These are phyloP conservation scores for Zaprionus camerounensis DNA, from an alignment of 1,140 invertebrate genomes.

Conservation along the genomic window DNA sequence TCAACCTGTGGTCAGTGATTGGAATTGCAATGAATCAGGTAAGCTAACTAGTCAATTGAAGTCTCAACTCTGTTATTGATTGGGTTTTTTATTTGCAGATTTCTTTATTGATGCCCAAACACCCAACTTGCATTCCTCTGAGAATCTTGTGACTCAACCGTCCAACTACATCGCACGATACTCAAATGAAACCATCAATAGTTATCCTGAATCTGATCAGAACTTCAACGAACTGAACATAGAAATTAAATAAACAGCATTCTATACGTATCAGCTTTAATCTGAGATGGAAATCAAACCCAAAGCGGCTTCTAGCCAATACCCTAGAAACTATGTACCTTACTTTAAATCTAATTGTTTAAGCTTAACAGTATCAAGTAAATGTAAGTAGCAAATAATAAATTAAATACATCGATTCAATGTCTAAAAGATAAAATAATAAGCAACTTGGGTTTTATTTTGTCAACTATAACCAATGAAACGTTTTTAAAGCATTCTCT, in stretches of 20 bases:
- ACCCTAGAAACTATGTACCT: slow-evolving; percentile 59
- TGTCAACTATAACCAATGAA: background rate
- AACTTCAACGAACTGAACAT: slow-evolving; percentile 56
- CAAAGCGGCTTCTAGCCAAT: slow-evolving; percentile 70
- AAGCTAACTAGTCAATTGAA: background rate
- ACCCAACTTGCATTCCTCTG: slow-evolving; percentile 25
- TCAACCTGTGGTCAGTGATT: slow-evolving; percentile 70
- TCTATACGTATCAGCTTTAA: slow-evolving; percentile 8
- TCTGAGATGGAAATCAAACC: slow-evolving; percentile 48
- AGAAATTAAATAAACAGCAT: slow-evolving; percentile 47
- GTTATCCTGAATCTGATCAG: slow-evolving; percentile 73
- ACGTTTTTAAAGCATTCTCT: background rate
- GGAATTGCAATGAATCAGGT: slow-evolving; percentile 80
- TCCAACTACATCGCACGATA: slow-evolving; percentile 23
- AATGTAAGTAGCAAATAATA: slow-evolving; percentile 50
- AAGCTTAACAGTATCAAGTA: slow-evolving; percentile 47
- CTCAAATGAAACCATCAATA: slow-evolving; percentile 44
- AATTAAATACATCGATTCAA: slow-evolving; percentile 14
- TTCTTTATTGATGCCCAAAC: slow-evolving; percentile 64
- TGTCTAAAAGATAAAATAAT: background rate
- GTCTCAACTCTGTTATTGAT: background rate
- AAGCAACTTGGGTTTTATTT: no score
- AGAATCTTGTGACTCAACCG: background rate
- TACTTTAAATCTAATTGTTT: slow-evolving; percentile 44
- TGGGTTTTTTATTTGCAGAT: slow-evolving; percentile 30